Conservation (phyloP, 2,888 invertebrate genomes). For the Prosopocoilus inquinatus region DNA sequence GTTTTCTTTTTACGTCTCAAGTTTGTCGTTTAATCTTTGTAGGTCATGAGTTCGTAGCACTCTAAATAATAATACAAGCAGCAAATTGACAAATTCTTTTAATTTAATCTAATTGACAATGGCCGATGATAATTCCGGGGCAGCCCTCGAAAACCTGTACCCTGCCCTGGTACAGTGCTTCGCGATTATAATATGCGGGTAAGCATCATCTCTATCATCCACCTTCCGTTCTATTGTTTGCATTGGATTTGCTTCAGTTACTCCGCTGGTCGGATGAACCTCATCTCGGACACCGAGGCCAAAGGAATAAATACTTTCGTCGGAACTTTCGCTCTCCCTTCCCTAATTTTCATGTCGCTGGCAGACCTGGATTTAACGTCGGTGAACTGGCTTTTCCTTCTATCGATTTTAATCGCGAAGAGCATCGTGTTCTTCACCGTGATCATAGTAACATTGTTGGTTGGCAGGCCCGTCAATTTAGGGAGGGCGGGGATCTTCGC, state of each 20-base stretch:
- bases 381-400: slow-evolving; percentile 91
- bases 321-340: slow-evolving; percentile 89
- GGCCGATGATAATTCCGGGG: slow-evolving; percentile 28
- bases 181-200: slow-evolving; percentile 87
- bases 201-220: slow-evolving; percentile 43
- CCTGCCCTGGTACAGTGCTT: slow-evolving; percentile 91
- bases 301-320: slow-evolving; percentile 91
- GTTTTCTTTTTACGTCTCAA: too few species aligned
- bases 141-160: slow-evolving; percentile 76
- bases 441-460: slow-evolving; percentile 71
- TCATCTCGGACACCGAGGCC: slow-evolving; percentile 79
- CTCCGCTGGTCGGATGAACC: slow-evolving; percentile 77
- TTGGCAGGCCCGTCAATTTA: slow-evolving; percentile 77
- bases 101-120: slow-evolving; percentile 6
- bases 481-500: slow-evolving; percentile 88
- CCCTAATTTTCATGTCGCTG: slow-evolving; percentile 86
- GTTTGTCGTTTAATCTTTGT: too few species aligned
- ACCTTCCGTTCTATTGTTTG: slow-evolving; percentile 2
- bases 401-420: slow-evolving; percentile 82
- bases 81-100: too few species aligned
- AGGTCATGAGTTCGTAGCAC: too few species aligned
- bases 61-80: too few species aligned
- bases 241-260: slow-evolving; percentile 58
- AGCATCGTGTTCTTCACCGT: slow-evolving; percentile 80
- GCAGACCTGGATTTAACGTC: slow-evolving; percentile 78